Evolutionary conservation across 2,888 invertebrate genomes (phyloP), one percentile per base, ranked within the genome.

Genomic region (Ochropleura leucogaster): DNA sequence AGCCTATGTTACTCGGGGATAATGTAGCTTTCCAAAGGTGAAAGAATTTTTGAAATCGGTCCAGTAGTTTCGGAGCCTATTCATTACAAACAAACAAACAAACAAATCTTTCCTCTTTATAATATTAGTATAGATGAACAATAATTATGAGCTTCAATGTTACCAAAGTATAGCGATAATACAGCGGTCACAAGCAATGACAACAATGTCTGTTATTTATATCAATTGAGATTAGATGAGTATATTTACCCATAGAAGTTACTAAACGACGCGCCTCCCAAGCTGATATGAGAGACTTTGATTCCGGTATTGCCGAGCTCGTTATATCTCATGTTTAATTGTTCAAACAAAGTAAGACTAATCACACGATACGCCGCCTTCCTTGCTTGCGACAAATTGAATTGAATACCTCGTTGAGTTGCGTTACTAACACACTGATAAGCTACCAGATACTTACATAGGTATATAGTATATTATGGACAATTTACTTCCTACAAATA

Each of bases 211-310:
- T 53, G 30, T 12, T 42, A 42, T 7, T n/a, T 46, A 49, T 12
- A 62, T n/a, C n/a, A n/a, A n/a, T 20, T 40, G 30, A 30, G 30
- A 70, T 6, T 47, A n/a, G 18, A 57, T 59, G n/a, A 75, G 20
- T 71, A 46, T 80, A 92, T 96, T 93, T 96, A 98, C 98, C 98
- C 98, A 93, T 98, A 98, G 88, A 97, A 97, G 79, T 97, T 96
- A 85, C 98, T 98, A 80, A 98, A 97, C 5, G 98, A 97, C 16
- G 97, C 98, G 64, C 98, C 97, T n/a, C 98, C 98, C 55, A 98
- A 93, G 51, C 98, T 97, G 62, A 98, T 89, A 89, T 97, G 97
- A 4, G 98, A 98, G 46, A 98, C 96, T 77, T 96, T 92, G 83
- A 98, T 91, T 55, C 97, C 98, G 1, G 99, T 99, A 78, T 96